Percentiles rank a stretch among this genome's conserved stretches.
phyloP scores from a whole-genome alignment of 2,113 vertebrate species.

The Gnathonemus longibarbis region DNA sequence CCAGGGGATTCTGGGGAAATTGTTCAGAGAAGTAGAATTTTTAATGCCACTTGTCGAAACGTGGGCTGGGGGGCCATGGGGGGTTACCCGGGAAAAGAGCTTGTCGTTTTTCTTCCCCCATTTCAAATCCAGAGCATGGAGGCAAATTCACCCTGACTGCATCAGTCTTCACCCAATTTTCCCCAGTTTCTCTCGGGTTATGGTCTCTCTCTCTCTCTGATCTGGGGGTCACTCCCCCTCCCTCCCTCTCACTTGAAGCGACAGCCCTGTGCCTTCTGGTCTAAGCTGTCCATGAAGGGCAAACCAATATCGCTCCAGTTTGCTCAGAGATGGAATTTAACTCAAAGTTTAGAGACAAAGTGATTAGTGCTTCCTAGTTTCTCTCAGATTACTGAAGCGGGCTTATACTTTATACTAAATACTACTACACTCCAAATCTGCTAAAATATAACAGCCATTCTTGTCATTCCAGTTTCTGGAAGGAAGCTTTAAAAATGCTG shows the following conservation, averaged over 20 bases:
- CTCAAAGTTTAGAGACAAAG: slow-evolving; percentile 3
- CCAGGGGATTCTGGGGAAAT: neutral
- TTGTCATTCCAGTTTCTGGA: neutral
- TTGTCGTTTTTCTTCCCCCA: neutral
- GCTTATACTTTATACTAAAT: slow-evolving; percentile 5
- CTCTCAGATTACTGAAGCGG: neutral
- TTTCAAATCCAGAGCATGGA: neutral
- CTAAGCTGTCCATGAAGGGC: neutral
- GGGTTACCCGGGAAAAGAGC: neutral
- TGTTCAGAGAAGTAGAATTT: neutral
- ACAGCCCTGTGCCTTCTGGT: neutral
- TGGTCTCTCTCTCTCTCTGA: neutral
- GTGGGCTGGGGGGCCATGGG: neutral
- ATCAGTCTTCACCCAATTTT: neutral
- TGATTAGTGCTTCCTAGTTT: neutral
- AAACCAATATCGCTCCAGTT: neutral
- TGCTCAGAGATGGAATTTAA: neutral
- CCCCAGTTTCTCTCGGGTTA: neutral
- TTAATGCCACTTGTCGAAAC: neutral
- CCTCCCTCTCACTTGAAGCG: neutral
- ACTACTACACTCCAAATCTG: neutral
- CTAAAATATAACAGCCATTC: neutral
- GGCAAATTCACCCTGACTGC: neutral
- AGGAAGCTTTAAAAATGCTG: neutral
- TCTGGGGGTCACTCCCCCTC: neutral